A percentile compares a stretch with the other conserved stretches of the same genome.
Conservation (phyloP, 2,888 invertebrate genomes). For the Deilephila porcellus region DNA sequence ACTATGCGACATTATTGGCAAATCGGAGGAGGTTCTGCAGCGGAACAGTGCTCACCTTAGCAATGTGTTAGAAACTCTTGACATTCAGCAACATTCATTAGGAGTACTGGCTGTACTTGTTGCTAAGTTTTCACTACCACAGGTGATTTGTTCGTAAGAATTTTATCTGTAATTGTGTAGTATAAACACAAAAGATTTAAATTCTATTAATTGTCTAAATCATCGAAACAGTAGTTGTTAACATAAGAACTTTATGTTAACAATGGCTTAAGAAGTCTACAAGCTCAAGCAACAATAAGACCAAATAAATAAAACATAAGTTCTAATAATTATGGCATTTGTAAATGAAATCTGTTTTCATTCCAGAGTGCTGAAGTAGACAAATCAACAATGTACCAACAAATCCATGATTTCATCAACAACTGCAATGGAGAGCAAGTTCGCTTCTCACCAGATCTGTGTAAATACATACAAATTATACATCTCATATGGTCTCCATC, state of each 20-base stretch:
- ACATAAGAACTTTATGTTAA: too few species aligned
- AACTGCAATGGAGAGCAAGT: constrained; percentile 96
- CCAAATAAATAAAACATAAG: too few species aligned
- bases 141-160: constrained; percentile 58
- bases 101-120: constrained; percentile 94
- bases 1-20: constrained; percentile 89
- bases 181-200: neutral
- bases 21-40: constrained; percentile 91
- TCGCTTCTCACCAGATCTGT: constrained; percentile 92
- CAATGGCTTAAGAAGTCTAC: too few species aligned
- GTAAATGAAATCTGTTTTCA: constrained; percentile 3
- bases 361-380: constrained; percentile 76
- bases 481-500: too few species aligned
- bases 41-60: constrained; percentile 94
- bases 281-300: too few species aligned
- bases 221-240: too few species aligned
- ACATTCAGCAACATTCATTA: constrained; percentile 95
- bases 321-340: neutral
- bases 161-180: neutral
- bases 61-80: constrained; percentile 95
- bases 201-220: neutral
- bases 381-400: constrained; percentile 86
- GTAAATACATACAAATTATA: constrained; percentile 84
- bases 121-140: constrained; percentile 89
- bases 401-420: constrained; percentile 93